phyloP scores from a whole-genome alignment of 2,113 vertebrate species.

The Pseudorasbora parva region DNA sequence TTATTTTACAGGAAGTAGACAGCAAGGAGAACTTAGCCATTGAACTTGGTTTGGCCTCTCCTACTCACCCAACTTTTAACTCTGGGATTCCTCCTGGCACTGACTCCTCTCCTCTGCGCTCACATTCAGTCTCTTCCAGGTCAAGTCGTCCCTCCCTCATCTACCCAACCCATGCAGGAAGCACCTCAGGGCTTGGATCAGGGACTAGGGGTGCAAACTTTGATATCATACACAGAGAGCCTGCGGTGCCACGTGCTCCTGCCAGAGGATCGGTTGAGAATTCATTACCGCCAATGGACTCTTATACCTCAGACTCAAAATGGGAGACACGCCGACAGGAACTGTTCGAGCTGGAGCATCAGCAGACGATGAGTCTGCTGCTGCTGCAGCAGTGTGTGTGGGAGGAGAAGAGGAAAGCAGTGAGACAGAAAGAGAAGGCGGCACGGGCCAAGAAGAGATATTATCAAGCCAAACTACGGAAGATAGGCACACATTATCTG shows the following conservation, averaged over 20 bases:
- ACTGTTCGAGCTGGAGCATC: constrained; percentile 76
- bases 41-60: constrained; percentile 64
- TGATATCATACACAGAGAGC: constrained; percentile 44
- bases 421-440: constrained; percentile 73
- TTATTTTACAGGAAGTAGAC: constrained; percentile 63
- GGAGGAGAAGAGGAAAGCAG: constrained; percentile 70
- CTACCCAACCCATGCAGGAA: constrained; percentile 29
- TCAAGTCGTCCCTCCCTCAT: constrained; percentile 49
- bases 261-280: constrained; percentile 46
- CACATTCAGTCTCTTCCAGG: constrained; percentile 56
- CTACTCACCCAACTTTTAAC: constrained; percentile 55
- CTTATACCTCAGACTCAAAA: constrained; percentile 22
- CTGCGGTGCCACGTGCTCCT: constrained; percentile 4
- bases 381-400: constrained; percentile 75
- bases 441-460: constrained; percentile 75
- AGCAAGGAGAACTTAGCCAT: constrained; percentile 71
- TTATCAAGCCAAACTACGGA: constrained; percentile 75
- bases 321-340: constrained; percentile 68
- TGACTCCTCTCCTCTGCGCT: constrained; percentile 57
- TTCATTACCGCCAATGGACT: constrained; percentile 29
- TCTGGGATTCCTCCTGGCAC: constrained; percentile 56
- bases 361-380: constrained; percentile 76
- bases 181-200: constrained; percentile 25
- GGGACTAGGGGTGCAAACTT: constrained; percentile 13
- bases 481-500: constrained; percentile 64